These are phyloP conservation scores for Meganola albula DNA, from an alignment of 2,888 invertebrate species.

Conservation along the genomic window DNA sequence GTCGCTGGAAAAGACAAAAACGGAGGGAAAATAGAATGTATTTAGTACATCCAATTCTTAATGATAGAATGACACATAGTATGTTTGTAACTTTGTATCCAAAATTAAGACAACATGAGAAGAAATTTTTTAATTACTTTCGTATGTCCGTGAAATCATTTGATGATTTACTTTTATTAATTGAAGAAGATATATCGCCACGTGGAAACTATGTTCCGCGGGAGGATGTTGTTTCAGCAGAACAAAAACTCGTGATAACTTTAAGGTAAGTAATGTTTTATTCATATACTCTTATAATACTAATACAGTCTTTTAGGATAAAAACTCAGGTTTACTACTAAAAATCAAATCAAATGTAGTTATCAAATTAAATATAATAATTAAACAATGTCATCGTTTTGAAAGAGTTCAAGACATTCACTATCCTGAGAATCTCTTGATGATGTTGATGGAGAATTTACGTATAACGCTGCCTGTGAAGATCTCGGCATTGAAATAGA, in stretches of 20 bases:
- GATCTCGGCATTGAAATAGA: no score
- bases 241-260: constrained; percentile 15
- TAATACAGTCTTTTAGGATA: no score
- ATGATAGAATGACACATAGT: no score
- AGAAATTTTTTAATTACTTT: constrained; percentile 14
- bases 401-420: no score
- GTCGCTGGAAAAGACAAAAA: not conserved
- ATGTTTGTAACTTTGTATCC: constrained; percentile 8
- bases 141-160: constrained; percentile 15
- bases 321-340: no score
- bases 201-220: constrained; percentile 10
- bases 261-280: constrained; percentile 11
- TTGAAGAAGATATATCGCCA: constrained; percentile 11
- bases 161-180: constrained; percentile 15
- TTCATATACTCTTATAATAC: no score
- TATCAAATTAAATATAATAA: constrained; percentile 3
- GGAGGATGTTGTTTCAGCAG: constrained; percentile 13
- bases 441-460: no score
- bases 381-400: no score
- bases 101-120: constrained; percentile 7
- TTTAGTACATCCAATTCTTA: no score
- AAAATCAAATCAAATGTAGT: constrained; percentile 5
- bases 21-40: no score
- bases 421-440: no score
- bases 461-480: no score